Evolutionary conservation across 2,888 invertebrate species (phyloP), one percentile per base, ranked within the genome.

Genomic region (Acanthoscelides obtectus): DNA sequence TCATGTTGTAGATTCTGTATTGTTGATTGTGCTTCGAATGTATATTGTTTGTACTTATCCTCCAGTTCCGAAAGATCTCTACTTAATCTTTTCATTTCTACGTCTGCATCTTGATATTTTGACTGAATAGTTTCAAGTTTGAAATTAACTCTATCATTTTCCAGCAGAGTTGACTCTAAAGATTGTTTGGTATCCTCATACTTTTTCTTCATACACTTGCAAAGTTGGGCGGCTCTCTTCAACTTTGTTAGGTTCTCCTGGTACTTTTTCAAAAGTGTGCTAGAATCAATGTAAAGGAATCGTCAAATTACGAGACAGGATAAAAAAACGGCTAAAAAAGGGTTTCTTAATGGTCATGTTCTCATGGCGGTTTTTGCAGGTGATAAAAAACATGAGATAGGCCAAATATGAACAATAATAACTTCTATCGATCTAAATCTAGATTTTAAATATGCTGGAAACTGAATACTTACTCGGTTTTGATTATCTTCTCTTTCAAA

Each of bases 401-500:
- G n/a, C n/a, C n/a, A n/a, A n/a, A n/a, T n/a, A n/a, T n/a, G n/a
- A n/a, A n/a, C n/a, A n/a, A n/a, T n/a, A n/a, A n/a, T n/a, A n/a
- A n/a, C n/a, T n/a, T 70, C 63, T 8, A 63, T 63, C 8, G 17
- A 63, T 12, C 8, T 63, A 63, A 63, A 12, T 8, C 12, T 63
- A 12, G 17, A 67, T 21, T 0, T 1, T 25, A 5, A 65, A 22
- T 20, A 64, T n/a, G n/a, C n/a, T n/a, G n/a, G n/a, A n/a, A n/a
- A 45, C 22, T 2, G 25, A 45, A 70, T 69, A 78, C 79, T 81
- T 79, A 81, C 80, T 81, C 78, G 5, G 80, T 80, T 76, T 80
- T 80, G 63, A 81, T 80, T 20, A 81, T 79, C 75, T 80, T 81
- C 69, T 79, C 76, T 70, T 81, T 81, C 67, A 63, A 45, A 45